Conservation (phyloP, 2,113 vertebrate genomes). For the Brachyhypopomus occidentalis region DNA sequence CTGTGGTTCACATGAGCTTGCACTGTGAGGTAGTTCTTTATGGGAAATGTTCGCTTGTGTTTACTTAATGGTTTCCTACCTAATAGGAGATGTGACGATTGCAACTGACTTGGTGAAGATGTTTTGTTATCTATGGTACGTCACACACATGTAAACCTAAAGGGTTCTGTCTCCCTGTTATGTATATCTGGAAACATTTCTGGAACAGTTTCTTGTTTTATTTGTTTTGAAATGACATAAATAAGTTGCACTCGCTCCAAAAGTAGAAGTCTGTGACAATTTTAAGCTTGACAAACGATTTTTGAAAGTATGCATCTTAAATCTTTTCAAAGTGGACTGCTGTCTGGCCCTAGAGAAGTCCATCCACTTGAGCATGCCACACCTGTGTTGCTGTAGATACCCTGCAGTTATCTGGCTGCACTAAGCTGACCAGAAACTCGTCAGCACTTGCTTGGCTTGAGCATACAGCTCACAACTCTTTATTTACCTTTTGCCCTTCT, state of each 20-base stretch:
- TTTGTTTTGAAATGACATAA: not conserved
- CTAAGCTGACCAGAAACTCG: not conserved
- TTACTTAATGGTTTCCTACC: not conserved
- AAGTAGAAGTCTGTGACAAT: not conserved
- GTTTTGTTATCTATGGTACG: not conserved
- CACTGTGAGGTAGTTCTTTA: not conserved
- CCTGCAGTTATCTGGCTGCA: not conserved
- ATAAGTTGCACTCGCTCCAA: not conserved
- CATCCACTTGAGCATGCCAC: not conserved
- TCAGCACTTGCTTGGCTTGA: not conserved
- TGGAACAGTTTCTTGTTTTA: not conserved
- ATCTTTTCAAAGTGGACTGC: not conserved
- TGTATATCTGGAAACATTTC: not conserved
- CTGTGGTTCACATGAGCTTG: not conserved
- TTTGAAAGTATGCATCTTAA: not conserved
- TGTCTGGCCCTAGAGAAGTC: not conserved
- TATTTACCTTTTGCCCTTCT: not conserved
- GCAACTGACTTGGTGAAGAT: too few relatives aligned
- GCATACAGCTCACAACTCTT: not conserved
- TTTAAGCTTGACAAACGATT: not conserved
- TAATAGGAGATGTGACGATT: not conserved
- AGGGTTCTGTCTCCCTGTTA: not conserved
- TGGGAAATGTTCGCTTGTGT: not conserved
- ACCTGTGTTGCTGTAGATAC: conserved; percentile 9
- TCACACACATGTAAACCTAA: not conserved